Evolutionary conservation across 2,797 vertebrate genomes (phyloP), one percentile per base, ranked within the genome.

Genomic region (Takifugu ocellatus): DNA sequence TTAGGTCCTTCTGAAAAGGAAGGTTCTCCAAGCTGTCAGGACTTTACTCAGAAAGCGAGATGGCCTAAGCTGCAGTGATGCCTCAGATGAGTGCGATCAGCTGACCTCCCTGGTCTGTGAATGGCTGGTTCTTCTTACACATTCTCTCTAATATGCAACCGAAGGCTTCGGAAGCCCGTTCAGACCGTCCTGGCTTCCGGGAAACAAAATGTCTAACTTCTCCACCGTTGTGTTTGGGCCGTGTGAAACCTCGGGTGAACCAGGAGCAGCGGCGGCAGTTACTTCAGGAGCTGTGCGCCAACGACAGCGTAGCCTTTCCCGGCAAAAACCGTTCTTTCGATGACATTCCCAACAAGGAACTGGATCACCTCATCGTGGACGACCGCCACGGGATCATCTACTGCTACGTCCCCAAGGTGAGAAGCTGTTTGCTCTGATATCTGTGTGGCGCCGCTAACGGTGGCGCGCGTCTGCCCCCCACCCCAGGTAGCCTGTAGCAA

Each of bases 281-380:
- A 0, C 72, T 99, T n/a, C 84, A 84, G 16, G 93, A 92, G 26
- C 82, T 94, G 42, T 99, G 97, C 21, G 74, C 90, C 64, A 92
- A 91, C 63, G 95, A 95, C 74, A 92, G 92, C 74, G 54, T 98
- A 5, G 50, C 68, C 54, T 99, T 98, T 82, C 93, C 94, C 0
- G 92, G 93, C 61, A 99, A 96, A 88, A 94, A 93, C 60, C 92
- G 94, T n/a, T 93, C 93, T 0, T 98, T 99, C 25, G 97, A 99
- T 0, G 97, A 99, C 88, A 98, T 99, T 66, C 95, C 96, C 16
- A 97, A 94, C 89, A 94, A 95, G 0, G 96, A 98, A 73, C 90
- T 98, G 75, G 95, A 96, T 79, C 97, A 99, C 82, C 91, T 99
- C 1, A 98, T 99, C 0, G 96, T 99, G 77, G 97, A 99, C 0